Percentiles rank a stretch among this genome's conserved stretches.
These are phyloP conservation scores for Cyphomyrmex costatus DNA, from an alignment of 1,140 invertebrate species.

Conservation along the genomic window DNA sequence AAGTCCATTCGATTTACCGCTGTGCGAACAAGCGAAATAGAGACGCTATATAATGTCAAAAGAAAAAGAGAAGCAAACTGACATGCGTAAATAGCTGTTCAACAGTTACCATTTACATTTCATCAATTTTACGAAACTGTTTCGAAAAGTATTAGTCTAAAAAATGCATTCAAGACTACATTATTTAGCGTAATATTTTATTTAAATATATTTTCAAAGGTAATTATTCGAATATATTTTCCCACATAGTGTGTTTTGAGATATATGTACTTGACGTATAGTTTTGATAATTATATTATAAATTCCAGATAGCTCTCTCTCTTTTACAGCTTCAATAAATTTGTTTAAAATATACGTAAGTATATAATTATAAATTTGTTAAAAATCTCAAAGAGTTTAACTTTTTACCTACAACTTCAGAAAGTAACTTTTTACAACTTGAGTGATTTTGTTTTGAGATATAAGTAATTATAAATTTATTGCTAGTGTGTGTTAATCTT, in stretches of 20 bases:
- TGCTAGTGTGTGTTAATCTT: not conserved
- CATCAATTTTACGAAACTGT: not conserved
- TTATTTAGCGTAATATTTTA: not conserved
- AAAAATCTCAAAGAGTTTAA: no score
- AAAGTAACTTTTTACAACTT: no score
- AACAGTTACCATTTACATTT: not conserved
- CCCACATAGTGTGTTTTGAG: not conserved
- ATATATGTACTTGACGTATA: no score
- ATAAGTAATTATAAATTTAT: slow-evolving; percentile 3
- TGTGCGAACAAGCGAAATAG: slow-evolving; percentile 23
- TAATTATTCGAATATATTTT: slow-evolving; percentile 1
- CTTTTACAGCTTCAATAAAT: no score
- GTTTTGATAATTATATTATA: no score
- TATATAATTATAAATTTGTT: no score
- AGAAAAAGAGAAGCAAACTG: not conserved
- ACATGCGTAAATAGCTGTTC: not conserved
- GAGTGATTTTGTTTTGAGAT: not conserved
- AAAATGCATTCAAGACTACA: not conserved
- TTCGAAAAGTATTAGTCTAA: not conserved
- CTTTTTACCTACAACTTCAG: no score
- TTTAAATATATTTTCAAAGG: not conserved
- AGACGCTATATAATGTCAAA: not conserved
- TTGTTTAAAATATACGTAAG: no score
- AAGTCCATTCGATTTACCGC: slow-evolving; percentile 50
- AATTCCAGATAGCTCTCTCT: no score